Conservation (phyloP, 2,888 invertebrate genomes). For the Calameuta pallipes region DNA sequence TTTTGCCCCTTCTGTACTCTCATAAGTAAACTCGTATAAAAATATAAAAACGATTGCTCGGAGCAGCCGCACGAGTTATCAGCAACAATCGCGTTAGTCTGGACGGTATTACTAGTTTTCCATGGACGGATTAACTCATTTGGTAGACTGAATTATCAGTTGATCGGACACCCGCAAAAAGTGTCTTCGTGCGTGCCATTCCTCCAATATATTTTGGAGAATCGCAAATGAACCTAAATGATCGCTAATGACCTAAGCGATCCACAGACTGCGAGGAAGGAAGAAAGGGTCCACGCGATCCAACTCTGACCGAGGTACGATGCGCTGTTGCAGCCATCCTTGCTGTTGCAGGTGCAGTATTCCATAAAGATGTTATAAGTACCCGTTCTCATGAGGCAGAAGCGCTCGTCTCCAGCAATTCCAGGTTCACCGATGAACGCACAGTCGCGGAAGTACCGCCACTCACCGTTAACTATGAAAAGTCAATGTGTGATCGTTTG, state of each 20-base stretch:
- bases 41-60: background rate
- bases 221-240: background rate
- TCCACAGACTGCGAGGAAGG: background rate
- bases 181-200: background rate
- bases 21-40: slow-evolving; percentile 1
- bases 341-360: slow-evolving; percentile 92
- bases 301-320: slow-evolving; percentile 35
- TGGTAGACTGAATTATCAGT: background rate
- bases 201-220: background rate
- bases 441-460: slow-evolving; percentile 89
- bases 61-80: background rate
- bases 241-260: background rate
- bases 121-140: background rate
- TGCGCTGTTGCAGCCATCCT: slow-evolving; percentile 89
- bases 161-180: background rate
- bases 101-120: background rate
- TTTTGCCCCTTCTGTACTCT: background rate
- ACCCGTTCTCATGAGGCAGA: slow-evolving; percentile 90
- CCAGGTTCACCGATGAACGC: slow-evolving; percentile 93
- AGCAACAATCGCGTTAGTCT: background rate
- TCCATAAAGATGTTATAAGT: slow-evolving; percentile 95
- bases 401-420: slow-evolving; percentile 88
- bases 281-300: background rate
- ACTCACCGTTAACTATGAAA: slow-evolving; percentile 82
- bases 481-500: slow-evolving; percentile 8